These are phyloP conservation scores for Saccostrea glomerata DNA, from an alignment of 1,140 invertebrate genomes.

Conservation along the genomic window DNA sequence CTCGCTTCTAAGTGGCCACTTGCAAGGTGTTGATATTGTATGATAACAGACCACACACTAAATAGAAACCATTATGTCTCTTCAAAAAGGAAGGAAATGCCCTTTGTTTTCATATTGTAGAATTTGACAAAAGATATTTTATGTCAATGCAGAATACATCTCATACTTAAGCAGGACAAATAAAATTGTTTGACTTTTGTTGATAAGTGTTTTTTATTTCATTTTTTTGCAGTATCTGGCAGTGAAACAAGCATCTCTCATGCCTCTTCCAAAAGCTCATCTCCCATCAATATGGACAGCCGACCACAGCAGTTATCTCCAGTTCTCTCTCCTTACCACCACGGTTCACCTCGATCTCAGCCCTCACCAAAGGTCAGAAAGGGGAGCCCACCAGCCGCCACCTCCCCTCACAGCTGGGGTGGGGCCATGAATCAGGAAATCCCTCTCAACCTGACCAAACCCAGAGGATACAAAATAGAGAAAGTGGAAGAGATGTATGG, in stretches of 20 bases:
- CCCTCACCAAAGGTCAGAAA: constrained; percentile 57
- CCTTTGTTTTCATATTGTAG: constrained; percentile 31
- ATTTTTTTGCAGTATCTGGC: constrained; percentile 56
- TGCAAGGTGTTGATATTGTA: constrained; percentile 40
- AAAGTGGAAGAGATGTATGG: constrained; percentile 44
- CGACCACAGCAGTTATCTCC: constrained; percentile 63
- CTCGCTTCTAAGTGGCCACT: constrained; percentile 22
- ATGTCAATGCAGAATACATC: constrained; percentile 22
- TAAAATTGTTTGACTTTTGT: neutral
- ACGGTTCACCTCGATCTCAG: constrained; percentile 60
- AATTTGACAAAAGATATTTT: constrained; percentile 20
- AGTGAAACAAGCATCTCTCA: constrained; percentile 54
- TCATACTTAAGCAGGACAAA: neutral
- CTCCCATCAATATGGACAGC: constrained; percentile 61
- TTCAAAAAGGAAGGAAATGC: constrained; percentile 26
- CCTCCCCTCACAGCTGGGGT: constrained; percentile 75
- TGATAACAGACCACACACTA: constrained; percentile 47
- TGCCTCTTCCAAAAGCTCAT: constrained; percentile 61
- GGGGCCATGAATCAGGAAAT: constrained; percentile 83
- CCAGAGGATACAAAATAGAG: constrained; percentile 81
- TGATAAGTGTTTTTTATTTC: constrained; percentile 45
- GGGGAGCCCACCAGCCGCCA: constrained; percentile 54
- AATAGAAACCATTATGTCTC: constrained; percentile 31
- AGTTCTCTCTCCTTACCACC: constrained; percentile 64
- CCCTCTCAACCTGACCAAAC: constrained; percentile 93